Conservation (phyloP, 2,113 vertebrate species). For the Saguinus midas region DNA sequence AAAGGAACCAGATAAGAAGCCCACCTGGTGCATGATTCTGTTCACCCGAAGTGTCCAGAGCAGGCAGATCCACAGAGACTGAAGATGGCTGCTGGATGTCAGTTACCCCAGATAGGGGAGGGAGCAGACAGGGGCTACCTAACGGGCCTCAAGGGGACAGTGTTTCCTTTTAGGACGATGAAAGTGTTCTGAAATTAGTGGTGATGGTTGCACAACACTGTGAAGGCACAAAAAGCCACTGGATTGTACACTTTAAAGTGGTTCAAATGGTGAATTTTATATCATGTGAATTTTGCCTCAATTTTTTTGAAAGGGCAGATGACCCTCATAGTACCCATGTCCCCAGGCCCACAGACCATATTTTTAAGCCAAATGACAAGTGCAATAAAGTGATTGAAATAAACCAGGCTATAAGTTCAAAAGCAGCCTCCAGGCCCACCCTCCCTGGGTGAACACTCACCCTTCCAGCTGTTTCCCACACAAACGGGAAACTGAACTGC, state of each 20-base stretch:
- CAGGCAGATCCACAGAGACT: rapidly evolving
- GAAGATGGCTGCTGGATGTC: rapidly evolving
- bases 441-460: rapidly evolving
- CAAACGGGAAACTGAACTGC: rapidly evolving
- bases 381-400: background rate
- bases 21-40: background rate
- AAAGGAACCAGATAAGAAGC: background rate
- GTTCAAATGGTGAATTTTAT: background rate
- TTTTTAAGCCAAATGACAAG: background rate
- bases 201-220: rapidly evolving
- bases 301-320: background rate
- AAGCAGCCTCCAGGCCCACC: rapidly evolving
- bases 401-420: background rate
- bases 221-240: background rate
- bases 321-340: background rate
- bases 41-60: rapidly evolving
- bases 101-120: background rate
- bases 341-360: background rate
- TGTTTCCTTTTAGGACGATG: background rate
- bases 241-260: rapidly evolving
- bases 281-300: background rate
- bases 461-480: background rate
- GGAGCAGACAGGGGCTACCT: rapidly evolving
- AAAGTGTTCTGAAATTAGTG: background rate
- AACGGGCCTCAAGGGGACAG: rapidly evolving